Evolutionary conservation across 1,140 invertebrate genomes (phyloP).

Genomic region (Euwallacea fornicatus): DNA sequence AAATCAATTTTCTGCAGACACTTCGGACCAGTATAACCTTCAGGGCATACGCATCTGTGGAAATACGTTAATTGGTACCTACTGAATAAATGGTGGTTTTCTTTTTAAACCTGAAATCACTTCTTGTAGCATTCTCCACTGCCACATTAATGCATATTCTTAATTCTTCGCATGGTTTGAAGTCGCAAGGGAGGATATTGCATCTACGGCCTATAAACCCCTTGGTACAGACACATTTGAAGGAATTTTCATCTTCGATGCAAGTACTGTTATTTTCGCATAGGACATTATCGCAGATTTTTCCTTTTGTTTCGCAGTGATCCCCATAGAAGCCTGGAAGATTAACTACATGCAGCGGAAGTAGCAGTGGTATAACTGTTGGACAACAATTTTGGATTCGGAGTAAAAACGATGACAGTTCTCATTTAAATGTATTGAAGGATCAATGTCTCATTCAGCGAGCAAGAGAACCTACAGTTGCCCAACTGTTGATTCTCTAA

Average conservation of each 20-base stretch:
- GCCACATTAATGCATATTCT: constrained; percentile 59
- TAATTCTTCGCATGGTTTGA: constrained; percentile 57
- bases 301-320: constrained; percentile 54
- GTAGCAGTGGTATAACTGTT: neutral
- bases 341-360: neutral
- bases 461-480: neutral
- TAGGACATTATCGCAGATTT: constrained; percentile 54
- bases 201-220: constrained; percentile 62
- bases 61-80: neutral
- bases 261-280: constrained; percentile 64
- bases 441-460: too few species aligned
- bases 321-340: constrained; percentile 51
- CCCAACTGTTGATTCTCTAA: too few species aligned
- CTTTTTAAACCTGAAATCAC: constrained; percentile 51
- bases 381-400: too few species aligned
- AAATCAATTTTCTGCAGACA: constrained; percentile 58
- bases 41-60: constrained; percentile 57
- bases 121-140: constrained; percentile 48
- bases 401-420: too few species aligned
- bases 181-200: constrained; percentile 60
- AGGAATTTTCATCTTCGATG: constrained; percentile 55
- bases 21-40: constrained; percentile 56
- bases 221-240: constrained; percentile 61
- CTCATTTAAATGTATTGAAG: too few species aligned
- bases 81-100: neutral